These are phyloP conservation scores for Heteromyza rotundicornis DNA, from an alignment of 2,888 invertebrate species.

Conservation along the genomic window DNA sequence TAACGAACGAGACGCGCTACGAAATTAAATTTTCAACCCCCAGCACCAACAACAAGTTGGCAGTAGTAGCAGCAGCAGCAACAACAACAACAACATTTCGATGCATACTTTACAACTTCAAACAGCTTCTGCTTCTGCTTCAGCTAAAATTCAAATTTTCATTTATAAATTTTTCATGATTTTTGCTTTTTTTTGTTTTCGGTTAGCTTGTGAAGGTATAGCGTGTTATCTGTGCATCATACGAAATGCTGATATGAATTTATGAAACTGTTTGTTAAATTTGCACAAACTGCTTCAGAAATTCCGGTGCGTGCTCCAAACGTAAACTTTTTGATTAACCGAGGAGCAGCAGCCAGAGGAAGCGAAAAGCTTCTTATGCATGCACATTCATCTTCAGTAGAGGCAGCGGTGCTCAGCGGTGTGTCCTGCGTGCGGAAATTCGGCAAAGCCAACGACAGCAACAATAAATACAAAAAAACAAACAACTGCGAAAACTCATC, in stretches of 20 bases:
- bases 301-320: constrained; percentile 21
- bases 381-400: constrained; percentile 22
- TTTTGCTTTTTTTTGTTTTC: too few species aligned
- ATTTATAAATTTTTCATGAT: constrained; percentile 16
- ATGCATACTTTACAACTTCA: background rate
- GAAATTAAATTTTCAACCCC: too few species aligned
- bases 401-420: background rate
- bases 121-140: background rate
- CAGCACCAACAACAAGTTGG: too few species aligned
- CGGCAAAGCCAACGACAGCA: background rate
- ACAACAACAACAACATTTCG: background rate
- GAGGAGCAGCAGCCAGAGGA: background rate
- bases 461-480: background rate
- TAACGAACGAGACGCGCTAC: too few species aligned
- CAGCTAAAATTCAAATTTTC: constrained; percentile 14
- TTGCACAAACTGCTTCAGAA: background rate
- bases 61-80: too few species aligned
- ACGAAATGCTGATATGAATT: constrained; percentile 15
- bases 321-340: constrained; percentile 20
- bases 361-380: constrained; percentile 1
- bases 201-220: too few species aligned
- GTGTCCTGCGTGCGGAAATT: constrained; percentile 4
- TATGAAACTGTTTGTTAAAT: constrained; percentile 21
- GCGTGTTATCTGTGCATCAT: too few species aligned
- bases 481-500: constrained; percentile 9